phyloP scores from a whole-genome alignment of 2,888 invertebrate genomes.

The Nipponacmea schrenckii region DNA sequence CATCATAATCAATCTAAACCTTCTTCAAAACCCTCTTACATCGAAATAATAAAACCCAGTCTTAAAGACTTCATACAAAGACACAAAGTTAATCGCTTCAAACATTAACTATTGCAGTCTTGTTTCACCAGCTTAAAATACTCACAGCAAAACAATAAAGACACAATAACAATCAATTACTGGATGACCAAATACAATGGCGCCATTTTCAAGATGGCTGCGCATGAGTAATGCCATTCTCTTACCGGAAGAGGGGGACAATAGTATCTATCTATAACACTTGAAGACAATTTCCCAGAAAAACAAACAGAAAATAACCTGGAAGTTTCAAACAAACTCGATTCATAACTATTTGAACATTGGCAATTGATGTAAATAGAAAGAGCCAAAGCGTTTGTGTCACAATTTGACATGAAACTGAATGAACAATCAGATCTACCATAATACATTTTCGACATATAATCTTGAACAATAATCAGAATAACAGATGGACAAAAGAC shows the following conservation, averaged over 20 bases:
- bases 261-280: background rate
- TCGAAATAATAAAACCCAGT: background rate
- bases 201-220: slow-evolving; percentile 7
- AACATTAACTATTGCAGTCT: slow-evolving; percentile 1
- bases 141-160: background rate
- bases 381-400: too few species aligned
- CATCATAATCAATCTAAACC: background rate
- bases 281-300: background rate
- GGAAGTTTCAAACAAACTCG: background rate
- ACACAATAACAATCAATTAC: slow-evolving; percentile 8
- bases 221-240: slow-evolving; percentile 7
- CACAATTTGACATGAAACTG: too few species aligned
- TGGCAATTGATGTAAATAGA: too few species aligned
- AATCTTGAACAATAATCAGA: too few species aligned
- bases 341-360: too few species aligned
- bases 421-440: too few species aligned
- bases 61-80: slow-evolving; percentile 8
- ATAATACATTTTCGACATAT: too few species aligned
- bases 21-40: background rate
- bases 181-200: slow-evolving; percentile 2
- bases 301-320: background rate
- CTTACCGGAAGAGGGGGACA: background rate
- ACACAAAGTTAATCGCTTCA: slow-evolving; percentile 3
- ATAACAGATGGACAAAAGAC: too few species aligned
- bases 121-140: background rate